Conservation (phyloP, 2,888 invertebrate species). For the Agriopis leucophaearia region DNA sequence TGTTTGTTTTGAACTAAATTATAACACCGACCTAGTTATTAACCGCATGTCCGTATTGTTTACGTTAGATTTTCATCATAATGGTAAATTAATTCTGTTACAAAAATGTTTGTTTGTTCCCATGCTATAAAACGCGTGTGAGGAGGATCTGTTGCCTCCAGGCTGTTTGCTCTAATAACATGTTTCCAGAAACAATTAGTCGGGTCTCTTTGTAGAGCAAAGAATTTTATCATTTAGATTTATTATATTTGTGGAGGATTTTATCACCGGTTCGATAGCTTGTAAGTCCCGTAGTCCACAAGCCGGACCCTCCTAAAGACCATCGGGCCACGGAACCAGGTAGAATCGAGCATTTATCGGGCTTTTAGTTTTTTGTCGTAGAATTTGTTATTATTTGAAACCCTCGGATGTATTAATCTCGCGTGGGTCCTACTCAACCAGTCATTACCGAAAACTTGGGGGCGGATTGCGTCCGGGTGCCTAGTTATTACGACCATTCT, state of each 20-base stretch:
- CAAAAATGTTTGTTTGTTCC: slow-evolving; percentile 60
- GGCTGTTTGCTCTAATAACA: slow-evolving; percentile 74
- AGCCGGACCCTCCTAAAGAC: slow-evolving; percentile 56
- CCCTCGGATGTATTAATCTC: slow-evolving; percentile 85
- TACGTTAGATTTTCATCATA: slow-evolving; percentile 56
- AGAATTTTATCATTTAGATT: slow-evolving; percentile 81
- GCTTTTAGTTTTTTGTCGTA: slow-evolving; percentile 81
- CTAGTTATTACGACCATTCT: slow-evolving; percentile 83
- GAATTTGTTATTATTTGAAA: slow-evolving; percentile 80
- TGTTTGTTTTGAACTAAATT: slow-evolving; percentile 44
- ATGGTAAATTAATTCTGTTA: slow-evolving; percentile 44
- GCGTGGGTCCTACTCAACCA: slow-evolving; percentile 76
- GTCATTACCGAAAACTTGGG: slow-evolving; percentile 83
- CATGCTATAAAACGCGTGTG: slow-evolving; percentile 46
- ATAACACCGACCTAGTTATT: slow-evolving; percentile 51
- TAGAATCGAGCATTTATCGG: slow-evolving; percentile 79
- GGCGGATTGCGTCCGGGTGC: slow-evolving; percentile 83
- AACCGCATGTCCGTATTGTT: slow-evolving; percentile 48
- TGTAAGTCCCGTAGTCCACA: slow-evolving; percentile 42
- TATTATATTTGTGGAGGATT: slow-evolving; percentile 82
- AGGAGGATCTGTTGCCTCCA: slow-evolving; percentile 53
- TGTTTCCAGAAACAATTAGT: slow-evolving; percentile 80
- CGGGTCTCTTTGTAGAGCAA: slow-evolving; percentile 72
- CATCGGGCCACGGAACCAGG: slow-evolving; percentile 68
- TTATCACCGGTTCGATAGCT: slow-evolving; percentile 75